Conservation (phyloP, 2,888 invertebrate genomes). For the Drosophila meridionalis region DNA sequence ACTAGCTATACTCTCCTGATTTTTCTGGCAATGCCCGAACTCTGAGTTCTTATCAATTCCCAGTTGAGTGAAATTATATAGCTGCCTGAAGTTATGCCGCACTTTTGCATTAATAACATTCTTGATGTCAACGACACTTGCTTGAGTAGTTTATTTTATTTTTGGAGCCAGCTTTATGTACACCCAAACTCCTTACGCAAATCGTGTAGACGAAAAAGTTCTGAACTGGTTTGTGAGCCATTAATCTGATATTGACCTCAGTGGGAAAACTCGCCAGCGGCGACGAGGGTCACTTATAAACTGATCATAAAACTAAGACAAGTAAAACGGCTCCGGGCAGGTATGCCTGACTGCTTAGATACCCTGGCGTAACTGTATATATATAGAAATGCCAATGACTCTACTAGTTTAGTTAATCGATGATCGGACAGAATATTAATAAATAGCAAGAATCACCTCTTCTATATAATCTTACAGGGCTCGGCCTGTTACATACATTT, state of each 20-base stretch:
- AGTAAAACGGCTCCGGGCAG: background rate
- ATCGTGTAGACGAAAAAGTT: conserved; percentile 16
- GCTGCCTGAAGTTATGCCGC: conserved; percentile 48
- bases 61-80: background rate
- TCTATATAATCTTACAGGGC: background rate
- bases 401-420: background rate
- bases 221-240: conserved; percentile 35
- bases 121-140: conserved; percentile 44
- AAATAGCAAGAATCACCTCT: background rate
- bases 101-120: conserved; percentile 5
- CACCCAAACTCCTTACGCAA: conserved; percentile 31
- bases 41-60: conserved; percentile 9
- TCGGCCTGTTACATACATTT: background rate
- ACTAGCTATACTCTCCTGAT: background rate
- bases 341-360: background rate
- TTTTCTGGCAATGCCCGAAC: background rate
- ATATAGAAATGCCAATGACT: background rate
- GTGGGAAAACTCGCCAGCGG: conserved; percentile 13
- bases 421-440: background rate
- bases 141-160: conserved; percentile 1
- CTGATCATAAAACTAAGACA: conserved; percentile 3
- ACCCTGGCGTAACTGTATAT: background rate
- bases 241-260: conserved; percentile 43
- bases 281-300: conserved; percentile 33
- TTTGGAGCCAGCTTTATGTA: conserved; percentile 10